phyloP scores from a whole-genome alignment of 2,113 vertebrate genomes.

The Sebastes schlegelii region DNA sequence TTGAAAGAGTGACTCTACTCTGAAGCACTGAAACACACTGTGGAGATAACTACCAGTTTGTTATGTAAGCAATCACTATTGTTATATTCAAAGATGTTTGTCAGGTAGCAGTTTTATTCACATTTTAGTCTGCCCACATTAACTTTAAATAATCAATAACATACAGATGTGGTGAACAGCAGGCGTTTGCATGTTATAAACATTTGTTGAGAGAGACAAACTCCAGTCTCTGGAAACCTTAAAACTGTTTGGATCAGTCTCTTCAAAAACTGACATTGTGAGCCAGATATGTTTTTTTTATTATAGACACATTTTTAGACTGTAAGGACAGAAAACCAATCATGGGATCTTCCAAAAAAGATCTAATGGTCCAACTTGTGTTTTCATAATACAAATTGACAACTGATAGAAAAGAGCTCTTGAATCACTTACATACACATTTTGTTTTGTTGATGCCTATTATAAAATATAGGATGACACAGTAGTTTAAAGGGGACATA shows the following conservation, averaged over 20 bases:
- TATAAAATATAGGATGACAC: neutral
- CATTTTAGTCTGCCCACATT: neutral
- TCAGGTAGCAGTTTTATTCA: neutral
- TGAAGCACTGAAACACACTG: slow-evolving; percentile 1
- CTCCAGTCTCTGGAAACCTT: neutral
- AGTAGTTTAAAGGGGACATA: too few species aligned
- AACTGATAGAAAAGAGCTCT: neutral
- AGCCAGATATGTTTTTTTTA: too few species aligned
- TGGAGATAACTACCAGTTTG: neutral
- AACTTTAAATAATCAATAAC: neutral
- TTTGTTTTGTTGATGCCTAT: neutral
- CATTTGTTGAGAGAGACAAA: neutral
- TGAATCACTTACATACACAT: neutral
- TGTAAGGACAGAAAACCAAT: too few species aligned
- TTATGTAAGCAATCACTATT: neutral
- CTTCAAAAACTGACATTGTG: too few species aligned
- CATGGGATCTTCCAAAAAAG: too few species aligned
- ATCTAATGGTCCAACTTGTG: too few species aligned
- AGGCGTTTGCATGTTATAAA: neutral
- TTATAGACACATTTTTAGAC: too few species aligned
- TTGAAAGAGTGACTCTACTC: neutral
- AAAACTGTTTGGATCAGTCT: too few species aligned
- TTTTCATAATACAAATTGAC: neutral
- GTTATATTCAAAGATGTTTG: neutral
- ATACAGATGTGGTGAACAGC: neutral